These are phyloP conservation scores for Drosophila asahinai DNA, from an alignment of 1,140 invertebrate species.

Conservation along the genomic window DNA sequence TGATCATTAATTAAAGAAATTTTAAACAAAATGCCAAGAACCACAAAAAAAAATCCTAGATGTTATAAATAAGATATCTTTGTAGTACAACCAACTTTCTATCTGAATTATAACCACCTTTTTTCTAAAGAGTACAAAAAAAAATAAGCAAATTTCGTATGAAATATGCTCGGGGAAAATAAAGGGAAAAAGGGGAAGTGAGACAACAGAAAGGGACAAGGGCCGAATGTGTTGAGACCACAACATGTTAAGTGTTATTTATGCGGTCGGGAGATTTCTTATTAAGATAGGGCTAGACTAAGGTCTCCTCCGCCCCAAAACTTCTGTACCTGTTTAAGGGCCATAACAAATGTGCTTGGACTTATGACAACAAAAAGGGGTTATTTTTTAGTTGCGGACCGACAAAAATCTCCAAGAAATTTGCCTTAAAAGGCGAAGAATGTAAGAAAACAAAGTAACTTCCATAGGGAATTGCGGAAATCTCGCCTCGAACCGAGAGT, in stretches of 20 bases:
- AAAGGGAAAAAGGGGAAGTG: constrained; percentile 13
- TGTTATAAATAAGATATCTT: constrained; percentile 5
- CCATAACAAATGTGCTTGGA: constrained; percentile 52
- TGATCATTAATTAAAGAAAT: constrained; percentile 5
- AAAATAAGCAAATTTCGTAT: constrained; percentile 38
- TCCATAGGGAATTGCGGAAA: constrained; percentile 30
- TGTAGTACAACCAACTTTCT: constrained; percentile 19
- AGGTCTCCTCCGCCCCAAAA: constrained; percentile 34
- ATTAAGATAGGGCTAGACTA: constrained; percentile 68
- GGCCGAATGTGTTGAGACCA: constrained; percentile 48
- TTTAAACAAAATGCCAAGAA: not conserved
- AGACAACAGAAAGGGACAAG: constrained; percentile 48
- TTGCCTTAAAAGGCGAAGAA: constrained; percentile 7
- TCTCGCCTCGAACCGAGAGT: constrained; percentile 18
- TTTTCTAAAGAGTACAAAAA: constrained; percentile 15
- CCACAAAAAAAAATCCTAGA: not conserved
- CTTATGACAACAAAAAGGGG: constrained; percentile 67
- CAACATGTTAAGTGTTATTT: constrained; percentile 78
- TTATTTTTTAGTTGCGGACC: constrained; percentile 22
- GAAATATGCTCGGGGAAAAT: constrained; percentile 18
- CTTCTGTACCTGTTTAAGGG: constrained; percentile 33
- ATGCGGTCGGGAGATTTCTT: constrained; percentile 72
- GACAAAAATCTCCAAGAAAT: constrained; percentile 16
- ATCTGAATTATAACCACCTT: constrained; percentile 12
- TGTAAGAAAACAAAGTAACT: constrained; percentile 13